phyloP scores from a whole-genome alignment of 1,140 invertebrate genomes.

The Neodiprion virginianus region DNA sequence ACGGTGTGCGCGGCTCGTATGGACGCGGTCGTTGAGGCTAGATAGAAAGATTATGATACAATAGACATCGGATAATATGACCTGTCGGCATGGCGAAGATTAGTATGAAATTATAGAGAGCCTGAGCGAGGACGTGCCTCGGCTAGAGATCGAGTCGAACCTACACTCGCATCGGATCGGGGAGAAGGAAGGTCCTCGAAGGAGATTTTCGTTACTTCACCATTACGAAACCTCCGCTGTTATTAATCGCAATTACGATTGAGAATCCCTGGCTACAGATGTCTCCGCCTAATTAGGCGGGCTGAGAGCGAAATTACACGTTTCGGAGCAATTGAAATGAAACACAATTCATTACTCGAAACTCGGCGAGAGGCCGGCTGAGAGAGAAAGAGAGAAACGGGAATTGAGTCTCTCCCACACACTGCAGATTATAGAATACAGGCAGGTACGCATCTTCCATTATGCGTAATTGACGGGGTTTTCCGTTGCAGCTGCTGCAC shows the following conservation, averaged over 20 bases:
- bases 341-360: constrained; percentile 55
- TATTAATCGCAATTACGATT: constrained; percentile 23
- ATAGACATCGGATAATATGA: constrained; percentile 52
- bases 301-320: constrained; percentile 52
- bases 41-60: constrained; percentile 54
- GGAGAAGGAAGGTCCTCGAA: not conserved
- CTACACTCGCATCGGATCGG: not conserved
- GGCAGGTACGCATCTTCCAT: not conserved
- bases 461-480: constrained; percentile 1
- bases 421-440: not conserved
- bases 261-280: constrained; percentile 55
- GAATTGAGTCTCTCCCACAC: not conserved
- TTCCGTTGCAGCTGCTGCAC: not conserved
- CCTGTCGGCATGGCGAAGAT: constrained; percentile 45
- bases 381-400: too few species aligned
- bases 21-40: constrained; percentile 35
- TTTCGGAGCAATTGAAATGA: constrained; percentile 54
- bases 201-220: not conserved
- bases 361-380: not conserved
- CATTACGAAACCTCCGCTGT: not conserved
- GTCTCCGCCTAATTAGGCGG: constrained; percentile 57
- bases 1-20: too few species aligned
- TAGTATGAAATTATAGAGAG: constrained; percentile 55
- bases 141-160: not conserved
- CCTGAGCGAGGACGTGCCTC: constrained; percentile 40